phyloP scores from a whole-genome alignment of 1,140 invertebrate genomes.

The Frieseomelitta varia region DNA sequence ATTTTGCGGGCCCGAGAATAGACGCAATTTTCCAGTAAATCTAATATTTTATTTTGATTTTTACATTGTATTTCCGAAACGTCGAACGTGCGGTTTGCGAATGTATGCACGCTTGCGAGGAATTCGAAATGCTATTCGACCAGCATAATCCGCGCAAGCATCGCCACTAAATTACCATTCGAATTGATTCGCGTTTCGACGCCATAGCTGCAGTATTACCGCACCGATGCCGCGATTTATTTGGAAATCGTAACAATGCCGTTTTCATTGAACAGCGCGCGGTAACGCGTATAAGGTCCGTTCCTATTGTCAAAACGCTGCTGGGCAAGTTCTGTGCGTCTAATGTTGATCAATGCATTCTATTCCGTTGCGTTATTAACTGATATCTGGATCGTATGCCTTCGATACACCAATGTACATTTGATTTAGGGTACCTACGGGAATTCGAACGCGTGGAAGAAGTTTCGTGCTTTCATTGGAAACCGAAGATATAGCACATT shows the following conservation, averaged over 20 bases:
- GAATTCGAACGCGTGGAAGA: not conserved
- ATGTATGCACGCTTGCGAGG: not conserved
- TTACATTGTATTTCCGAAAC: not conserved
- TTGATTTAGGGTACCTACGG: not conserved
- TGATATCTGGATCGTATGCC: not conserved
- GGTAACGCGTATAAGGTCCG: not conserved
- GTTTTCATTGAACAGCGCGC: slow-evolving; percentile 45
- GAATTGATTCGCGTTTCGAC: slow-evolving; percentile 54
- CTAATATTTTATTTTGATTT: not conserved
- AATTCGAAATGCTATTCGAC: slow-evolving; percentile 22
- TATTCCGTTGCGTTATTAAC: not conserved
- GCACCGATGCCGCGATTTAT: slow-evolving; percentile 48
- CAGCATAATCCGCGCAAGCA: slow-evolving; percentile 34
- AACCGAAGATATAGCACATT: not conserved
- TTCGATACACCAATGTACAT: not conserved
- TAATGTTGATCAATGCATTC: slow-evolving; percentile 20
- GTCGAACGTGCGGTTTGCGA: not conserved
- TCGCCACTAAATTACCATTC: slow-evolving; percentile 55
- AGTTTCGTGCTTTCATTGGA: not conserved
- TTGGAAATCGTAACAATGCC: slow-evolving; percentile 56
- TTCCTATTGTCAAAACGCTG: not conserved
- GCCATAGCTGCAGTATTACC: slow-evolving; percentile 13
- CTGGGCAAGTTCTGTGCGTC: not conserved
- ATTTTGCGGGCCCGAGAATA: not conserved
- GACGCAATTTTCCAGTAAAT: not conserved